These are phyloP conservation scores for Corythucha ciliata DNA, from an alignment of 2,888 invertebrate species.

Conservation along the genomic window DNA sequence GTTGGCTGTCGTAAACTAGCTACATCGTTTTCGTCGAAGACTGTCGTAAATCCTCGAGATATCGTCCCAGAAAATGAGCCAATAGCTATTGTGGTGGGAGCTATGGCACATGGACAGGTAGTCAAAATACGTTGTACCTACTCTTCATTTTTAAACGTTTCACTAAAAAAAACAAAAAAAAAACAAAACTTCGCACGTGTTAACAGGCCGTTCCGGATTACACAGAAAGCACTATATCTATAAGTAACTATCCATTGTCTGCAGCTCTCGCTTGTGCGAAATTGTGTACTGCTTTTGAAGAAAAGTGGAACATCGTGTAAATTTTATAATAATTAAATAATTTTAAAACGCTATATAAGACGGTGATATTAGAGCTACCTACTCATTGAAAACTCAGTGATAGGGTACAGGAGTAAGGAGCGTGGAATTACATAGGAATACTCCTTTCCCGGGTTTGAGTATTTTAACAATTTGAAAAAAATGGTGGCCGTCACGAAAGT, in stretches of 20 bases:
- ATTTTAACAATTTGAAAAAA: no score
- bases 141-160: conserved; percentile 25
- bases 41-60: conserved; percentile 59
- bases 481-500: no score
- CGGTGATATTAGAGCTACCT: no score
- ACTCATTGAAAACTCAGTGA: no score
- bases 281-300: conserved; percentile 88
- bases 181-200: no score
- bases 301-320: conserved; percentile 71
- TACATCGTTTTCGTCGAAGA: conserved; percentile 79
- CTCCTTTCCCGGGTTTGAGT: no score
- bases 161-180: no score
- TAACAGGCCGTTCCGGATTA: conserved; percentile 64
- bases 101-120: conserved; percentile 95
- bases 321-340: no score
- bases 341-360: no score
- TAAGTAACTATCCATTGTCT: conserved; percentile 93
- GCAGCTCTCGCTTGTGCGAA: conserved; percentile 95
- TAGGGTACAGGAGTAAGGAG: no score
- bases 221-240: conserved; percentile 78
- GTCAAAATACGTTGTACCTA: conserved; percentile 12
- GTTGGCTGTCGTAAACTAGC: conserved; percentile 83
- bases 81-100: conserved; percentile 83
- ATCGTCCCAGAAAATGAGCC: conserved; percentile 76
- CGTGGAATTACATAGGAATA: no score